phyloP scores from a whole-genome alignment of 2,888 invertebrate species.

The Ochropleura plecta region DNA sequence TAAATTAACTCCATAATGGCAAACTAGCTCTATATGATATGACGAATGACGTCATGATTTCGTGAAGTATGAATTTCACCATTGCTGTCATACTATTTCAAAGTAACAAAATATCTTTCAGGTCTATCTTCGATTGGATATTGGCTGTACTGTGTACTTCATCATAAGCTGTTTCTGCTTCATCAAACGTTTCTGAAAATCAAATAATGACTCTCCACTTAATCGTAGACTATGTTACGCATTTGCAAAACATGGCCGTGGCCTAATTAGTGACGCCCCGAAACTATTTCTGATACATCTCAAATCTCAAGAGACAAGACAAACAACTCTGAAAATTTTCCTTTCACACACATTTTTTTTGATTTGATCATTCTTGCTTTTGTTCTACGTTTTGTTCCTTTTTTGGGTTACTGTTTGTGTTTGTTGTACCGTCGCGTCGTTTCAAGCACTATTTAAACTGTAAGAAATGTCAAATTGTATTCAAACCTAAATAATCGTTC shows the following conservation, averaged over 20 bases:
- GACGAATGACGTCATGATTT: constrained; percentile 3
- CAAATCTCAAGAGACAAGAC: constrained; percentile 30
- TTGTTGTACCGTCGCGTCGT: too few species aligned
- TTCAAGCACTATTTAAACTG: not conserved
- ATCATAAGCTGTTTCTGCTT: not conserved
- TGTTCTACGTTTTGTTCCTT: not conserved
- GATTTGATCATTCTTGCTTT: not conserved
- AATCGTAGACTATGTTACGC: constrained; percentile 7
- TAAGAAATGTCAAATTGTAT: not conserved
- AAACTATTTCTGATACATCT: constrained; percentile 47
- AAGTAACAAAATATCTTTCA: not conserved
- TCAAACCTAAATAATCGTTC: not conserved
- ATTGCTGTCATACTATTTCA: not conserved
- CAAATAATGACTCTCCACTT: constrained; percentile 7
- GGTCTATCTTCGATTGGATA: not conserved
- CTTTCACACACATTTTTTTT: not conserved
- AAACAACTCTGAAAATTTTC: constrained; percentile 21
- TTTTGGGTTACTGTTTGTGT: not conserved
- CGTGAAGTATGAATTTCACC: not conserved
- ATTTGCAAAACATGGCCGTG: constrained; percentile 39
- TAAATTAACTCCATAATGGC: not conserved
- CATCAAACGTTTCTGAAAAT: not conserved
- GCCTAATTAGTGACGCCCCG: constrained; percentile 38
- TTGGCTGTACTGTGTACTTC: too few species aligned
- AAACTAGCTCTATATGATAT: not conserved